These are phyloP conservation scores for Bombylius discolor DNA, from an alignment of 2,888 invertebrate genomes.

Conservation along the genomic window DNA sequence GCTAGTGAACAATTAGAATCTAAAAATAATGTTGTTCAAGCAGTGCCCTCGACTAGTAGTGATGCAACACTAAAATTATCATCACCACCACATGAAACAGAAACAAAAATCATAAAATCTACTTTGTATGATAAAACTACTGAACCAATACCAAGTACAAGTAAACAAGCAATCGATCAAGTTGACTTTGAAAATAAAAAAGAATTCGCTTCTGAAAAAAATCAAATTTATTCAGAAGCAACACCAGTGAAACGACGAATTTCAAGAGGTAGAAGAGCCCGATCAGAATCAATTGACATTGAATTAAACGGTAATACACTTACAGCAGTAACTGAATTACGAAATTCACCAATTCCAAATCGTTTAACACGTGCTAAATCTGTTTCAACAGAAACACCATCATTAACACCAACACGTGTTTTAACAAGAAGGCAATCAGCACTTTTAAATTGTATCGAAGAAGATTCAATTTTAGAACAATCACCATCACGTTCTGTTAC, in stretches of 20 bases:
- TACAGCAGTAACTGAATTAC: not conserved
- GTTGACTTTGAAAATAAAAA: constrained; percentile 2
- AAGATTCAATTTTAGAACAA: constrained; percentile 17
- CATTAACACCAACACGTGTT: constrained; percentile 12
- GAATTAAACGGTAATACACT: not conserved
- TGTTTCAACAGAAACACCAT: constrained; percentile 3
- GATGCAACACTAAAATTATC: too few relatives aligned
- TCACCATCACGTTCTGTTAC: constrained; percentile 15
- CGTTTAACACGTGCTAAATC: constrained; percentile 7
- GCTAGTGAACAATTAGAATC: too few relatives aligned
- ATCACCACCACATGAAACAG: too few relatives aligned
- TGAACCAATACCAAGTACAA: not conserved
- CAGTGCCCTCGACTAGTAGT: too few relatives aligned
- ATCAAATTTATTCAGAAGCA: not conserved
- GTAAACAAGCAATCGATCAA: not conserved
- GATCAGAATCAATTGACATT: constrained; percentile 7
- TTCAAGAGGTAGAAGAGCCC: constrained; percentile 2
- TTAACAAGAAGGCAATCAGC: constrained; percentile 16
- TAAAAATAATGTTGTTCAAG: too few relatives aligned
- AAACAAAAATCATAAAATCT: too few relatives aligned
- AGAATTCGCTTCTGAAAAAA: not conserved
- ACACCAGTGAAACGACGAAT: not conserved
- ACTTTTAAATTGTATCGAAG: constrained; percentile 19
- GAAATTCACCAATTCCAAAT: not conserved
- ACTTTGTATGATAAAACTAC: not conserved